A percentile compares a stretch with the other conserved stretches of the same genome.
These are phyloP conservation scores for Orius insidiosus DNA, from an alignment of 1,140 invertebrate genomes.

Conservation along the genomic window DNA sequence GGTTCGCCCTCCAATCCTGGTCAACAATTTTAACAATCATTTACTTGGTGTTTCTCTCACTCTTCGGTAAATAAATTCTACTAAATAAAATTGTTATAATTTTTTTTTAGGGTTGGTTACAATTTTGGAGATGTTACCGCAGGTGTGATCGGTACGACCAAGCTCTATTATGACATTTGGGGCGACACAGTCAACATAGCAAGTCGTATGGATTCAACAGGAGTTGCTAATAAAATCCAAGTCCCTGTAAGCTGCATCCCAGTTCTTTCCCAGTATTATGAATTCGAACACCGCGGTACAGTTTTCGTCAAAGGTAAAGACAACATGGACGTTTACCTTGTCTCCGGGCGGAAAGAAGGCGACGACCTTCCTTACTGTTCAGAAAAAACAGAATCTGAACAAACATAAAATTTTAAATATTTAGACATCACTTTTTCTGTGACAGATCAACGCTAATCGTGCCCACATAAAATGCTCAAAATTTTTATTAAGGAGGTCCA, in stretches of 20 bases:
- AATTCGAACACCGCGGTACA: conserved; percentile 64
- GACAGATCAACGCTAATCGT: too few relatives aligned
- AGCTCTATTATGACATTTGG: conserved; percentile 96
- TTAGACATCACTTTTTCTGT: too few relatives aligned
- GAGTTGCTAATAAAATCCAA: conserved; percentile 30
- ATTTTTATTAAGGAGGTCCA: too few relatives aligned
- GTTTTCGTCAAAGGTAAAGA: conserved; percentile 93
- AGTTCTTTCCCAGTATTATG: conserved; percentile 31
- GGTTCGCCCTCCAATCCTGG: conserved; percentile 66
- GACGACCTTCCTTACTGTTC: too few relatives aligned
- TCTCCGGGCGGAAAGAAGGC: conserved; percentile 22
- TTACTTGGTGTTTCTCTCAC: conserved; percentile 77
- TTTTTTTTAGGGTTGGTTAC: conserved; percentile 28
- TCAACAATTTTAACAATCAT: conserved; percentile 76
- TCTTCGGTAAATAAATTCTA: conserved; percentile 63
- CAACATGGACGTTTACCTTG: conserved; percentile 75
- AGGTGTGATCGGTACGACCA: conserved; percentile 86
- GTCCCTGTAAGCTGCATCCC: conserved; percentile 7
- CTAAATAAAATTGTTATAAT: conserved; percentile 24
- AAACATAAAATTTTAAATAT: too few relatives aligned
- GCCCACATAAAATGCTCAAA: too few relatives aligned
- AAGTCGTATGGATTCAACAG: conserved; percentile 87
- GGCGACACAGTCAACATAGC: conserved; percentile 96
- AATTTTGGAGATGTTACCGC: conserved; percentile 77
- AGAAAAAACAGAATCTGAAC: too few relatives aligned